A percentile compares a stretch with the other conserved stretches of the same genome.
phyloP scores from a whole-genome alignment of 2,888 invertebrate species.

The Polyploca ridens region DNA sequence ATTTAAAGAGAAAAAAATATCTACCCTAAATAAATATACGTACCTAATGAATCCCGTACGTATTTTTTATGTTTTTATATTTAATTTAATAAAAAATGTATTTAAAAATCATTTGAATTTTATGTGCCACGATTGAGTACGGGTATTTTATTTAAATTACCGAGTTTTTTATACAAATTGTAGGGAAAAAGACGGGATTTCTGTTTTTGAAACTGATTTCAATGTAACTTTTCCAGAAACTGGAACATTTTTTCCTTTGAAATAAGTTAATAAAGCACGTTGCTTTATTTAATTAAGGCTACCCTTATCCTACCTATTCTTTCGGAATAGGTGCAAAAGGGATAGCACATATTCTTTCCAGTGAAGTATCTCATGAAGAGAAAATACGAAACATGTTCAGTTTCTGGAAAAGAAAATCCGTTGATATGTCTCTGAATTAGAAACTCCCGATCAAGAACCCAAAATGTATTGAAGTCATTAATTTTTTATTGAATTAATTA shows the following conservation, averaged over 20 bases:
- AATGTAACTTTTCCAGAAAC: not conserved
- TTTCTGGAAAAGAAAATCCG: constrained; percentile 6
- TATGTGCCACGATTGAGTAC: constrained; percentile 77
- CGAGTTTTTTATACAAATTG: constrained; percentile 31
- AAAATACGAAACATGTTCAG: not conserved
- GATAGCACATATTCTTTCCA: constrained; percentile 36
- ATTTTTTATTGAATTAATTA: constrained; percentile 43
- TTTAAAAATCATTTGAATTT: constrained; percentile 49
- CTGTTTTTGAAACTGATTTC: not conserved
- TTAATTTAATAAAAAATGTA: constrained; percentile 42
- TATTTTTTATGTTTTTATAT: constrained; percentile 42
- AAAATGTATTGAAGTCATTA: constrained; percentile 55
- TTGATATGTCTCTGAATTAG: constrained; percentile 25
- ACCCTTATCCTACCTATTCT: constrained; percentile 58
- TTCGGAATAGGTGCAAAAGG: constrained; percentile 55
- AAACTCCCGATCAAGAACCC: constrained; percentile 29
- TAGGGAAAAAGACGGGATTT: constrained; percentile 7
- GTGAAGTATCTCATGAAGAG: not conserved
- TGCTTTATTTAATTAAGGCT: constrained; percentile 21
- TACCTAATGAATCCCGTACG: constrained; percentile 51
- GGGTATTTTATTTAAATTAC: constrained; percentile 69
- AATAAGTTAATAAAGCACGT: not conserved
- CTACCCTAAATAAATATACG: constrained; percentile 30
- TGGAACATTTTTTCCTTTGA: not conserved
- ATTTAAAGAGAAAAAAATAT: constrained; percentile 22